A percentile compares a stretch with the other conserved stretches of the same genome.
These are phyloP conservation scores for Anthoscopus minutus DNA, from an alignment of 2,113 vertebrate species.

Conservation along the genomic window DNA sequence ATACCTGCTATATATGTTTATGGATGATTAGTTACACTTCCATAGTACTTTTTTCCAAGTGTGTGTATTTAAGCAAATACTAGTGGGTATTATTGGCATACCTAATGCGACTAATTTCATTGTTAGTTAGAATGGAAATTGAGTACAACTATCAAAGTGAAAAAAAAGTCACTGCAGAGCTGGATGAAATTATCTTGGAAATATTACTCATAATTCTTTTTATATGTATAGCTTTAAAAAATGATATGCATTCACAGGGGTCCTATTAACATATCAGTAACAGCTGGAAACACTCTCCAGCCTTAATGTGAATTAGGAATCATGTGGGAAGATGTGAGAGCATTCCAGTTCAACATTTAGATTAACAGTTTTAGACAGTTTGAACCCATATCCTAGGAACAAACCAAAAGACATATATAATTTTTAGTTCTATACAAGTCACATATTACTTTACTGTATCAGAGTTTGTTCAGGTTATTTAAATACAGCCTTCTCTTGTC, in stretches of 20 bases:
- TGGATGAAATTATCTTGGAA: background rate
- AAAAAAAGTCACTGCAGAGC: background rate
- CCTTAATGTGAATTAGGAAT: background rate
- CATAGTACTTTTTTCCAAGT: background rate
- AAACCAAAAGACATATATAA: background rate
- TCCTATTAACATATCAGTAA: background rate
- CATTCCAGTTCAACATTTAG: background rate
- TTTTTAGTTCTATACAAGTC: background rate
- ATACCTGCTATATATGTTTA: background rate
- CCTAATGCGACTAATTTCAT: background rate
- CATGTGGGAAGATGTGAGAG: background rate
- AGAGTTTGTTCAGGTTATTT: background rate
- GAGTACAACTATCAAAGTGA: background rate
- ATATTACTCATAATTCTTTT: background rate
- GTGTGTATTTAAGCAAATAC: background rate
- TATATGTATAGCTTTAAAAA: background rate
- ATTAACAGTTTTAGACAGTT: background rate
- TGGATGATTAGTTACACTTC: background rate
- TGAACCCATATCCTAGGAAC: background rate
- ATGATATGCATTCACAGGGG: background rate
- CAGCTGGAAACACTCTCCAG: slow-evolving; percentile 11
- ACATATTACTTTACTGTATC: background rate
- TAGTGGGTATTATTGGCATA: background rate
- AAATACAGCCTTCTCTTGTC: background rate
- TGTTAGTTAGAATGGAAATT: background rate